Evolutionary conservation across 2,888 invertebrate species (phyloP).

Genomic region (Alloplasta piceator): DNA sequence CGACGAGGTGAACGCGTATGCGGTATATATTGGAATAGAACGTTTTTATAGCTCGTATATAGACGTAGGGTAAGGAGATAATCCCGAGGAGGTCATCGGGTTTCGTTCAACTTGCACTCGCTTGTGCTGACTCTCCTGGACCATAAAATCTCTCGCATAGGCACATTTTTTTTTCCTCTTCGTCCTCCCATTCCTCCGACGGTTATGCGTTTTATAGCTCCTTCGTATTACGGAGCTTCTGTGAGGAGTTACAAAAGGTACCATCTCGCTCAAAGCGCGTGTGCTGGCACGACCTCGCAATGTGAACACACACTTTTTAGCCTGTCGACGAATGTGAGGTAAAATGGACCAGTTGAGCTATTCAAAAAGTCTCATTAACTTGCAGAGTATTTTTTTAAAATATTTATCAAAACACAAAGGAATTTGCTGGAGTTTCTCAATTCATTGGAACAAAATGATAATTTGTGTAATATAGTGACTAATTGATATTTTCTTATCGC

Average conservation of each 20-base stretch:
- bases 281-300: constrained; percentile 17
- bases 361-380: too few species aligned
- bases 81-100: constrained; percentile 63
- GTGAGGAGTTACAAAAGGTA: constrained; percentile 38
- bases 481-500: too few species aligned
- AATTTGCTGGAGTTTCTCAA: too few species aligned
- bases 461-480: too few species aligned
- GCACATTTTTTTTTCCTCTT: constrained; percentile 15
- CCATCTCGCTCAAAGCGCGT: constrained; percentile 1
- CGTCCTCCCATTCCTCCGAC: constrained; percentile 28
- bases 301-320: neutral
- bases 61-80: constrained; percentile 63
- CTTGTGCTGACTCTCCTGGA: constrained; percentile 31
- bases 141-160: constrained; percentile 39
- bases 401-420: too few species aligned
- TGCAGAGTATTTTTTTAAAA: too few species aligned
- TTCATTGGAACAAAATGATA: too few species aligned
- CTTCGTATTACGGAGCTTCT: constrained; percentile 43
- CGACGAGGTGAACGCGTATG: constrained; percentile 29
- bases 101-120: constrained; percentile 53
- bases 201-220: constrained; percentile 26
- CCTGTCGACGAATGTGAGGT: neutral
- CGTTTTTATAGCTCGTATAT: constrained; percentile 32
- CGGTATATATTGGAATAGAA: constrained; percentile 18
- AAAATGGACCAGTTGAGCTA: too few species aligned